phyloP scores from a whole-genome alignment of 2,797 vertebrate genomes.

The Pogoniulus pusillus region DNA sequence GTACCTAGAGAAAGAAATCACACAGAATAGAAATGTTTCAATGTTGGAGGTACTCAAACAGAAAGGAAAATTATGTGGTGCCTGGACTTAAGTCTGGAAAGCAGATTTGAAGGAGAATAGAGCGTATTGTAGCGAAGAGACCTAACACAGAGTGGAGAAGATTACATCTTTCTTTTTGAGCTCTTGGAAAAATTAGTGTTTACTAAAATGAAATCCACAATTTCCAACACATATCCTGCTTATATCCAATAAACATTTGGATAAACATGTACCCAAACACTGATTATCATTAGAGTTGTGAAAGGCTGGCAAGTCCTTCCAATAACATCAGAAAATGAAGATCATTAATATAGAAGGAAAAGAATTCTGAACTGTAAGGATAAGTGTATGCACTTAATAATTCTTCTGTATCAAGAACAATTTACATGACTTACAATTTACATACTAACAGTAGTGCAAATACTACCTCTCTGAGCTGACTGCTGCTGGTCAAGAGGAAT shows the following conservation, averaged over 20 bases:
- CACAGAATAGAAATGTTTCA: neutral
- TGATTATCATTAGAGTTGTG: neutral
- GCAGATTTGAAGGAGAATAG: neutral
- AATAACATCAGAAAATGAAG: neutral
- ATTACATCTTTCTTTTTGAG: neutral
- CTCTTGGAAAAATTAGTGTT: neutral
- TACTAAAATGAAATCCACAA: neutral
- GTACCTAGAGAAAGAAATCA: conserved; percentile 76
- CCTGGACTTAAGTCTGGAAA: neutral
- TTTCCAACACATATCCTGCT: too few species aligned
- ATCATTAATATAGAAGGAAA: neutral
- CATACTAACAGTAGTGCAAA: neutral
- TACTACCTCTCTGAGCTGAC: conserved; percentile 85
- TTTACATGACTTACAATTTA: neutral
- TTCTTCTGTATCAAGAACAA: neutral
- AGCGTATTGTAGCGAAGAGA: neutral
- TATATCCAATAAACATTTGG: too few species aligned
- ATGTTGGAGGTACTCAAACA: neutral
- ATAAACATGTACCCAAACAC: neutral
- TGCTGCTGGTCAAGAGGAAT: conserved; percentile 88
- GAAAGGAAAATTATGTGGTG: neutral
- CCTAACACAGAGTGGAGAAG: neutral
- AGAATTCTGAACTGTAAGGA: neutral
- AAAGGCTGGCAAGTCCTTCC: neutral
- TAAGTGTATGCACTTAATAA: neutral